Percentiles rank a stretch among this genome's conserved stretches.
Conservation (phyloP, 2,888 invertebrate species). For the Diadromus collaris region DNA sequence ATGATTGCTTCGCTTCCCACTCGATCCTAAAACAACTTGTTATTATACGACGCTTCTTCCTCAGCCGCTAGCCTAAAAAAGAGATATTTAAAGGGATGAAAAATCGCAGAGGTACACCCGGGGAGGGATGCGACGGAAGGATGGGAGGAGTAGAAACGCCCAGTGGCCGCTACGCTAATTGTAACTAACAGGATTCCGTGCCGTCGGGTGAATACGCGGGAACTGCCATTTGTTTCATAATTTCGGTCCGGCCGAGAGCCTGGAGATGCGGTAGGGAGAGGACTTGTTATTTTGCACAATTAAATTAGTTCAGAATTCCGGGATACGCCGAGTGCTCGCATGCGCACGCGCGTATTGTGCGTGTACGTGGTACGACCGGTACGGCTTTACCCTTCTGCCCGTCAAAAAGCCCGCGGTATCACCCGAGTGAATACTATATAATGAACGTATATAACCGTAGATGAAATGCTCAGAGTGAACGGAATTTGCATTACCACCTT, state of each 20-base stretch:
- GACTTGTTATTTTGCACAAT: constrained; percentile 61
- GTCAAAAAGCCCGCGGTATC: constrained; percentile 18
- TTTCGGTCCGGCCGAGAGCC: constrained; percentile 44
- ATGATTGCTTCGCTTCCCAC: too few relatives aligned
- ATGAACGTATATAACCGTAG: constrained; percentile 6
- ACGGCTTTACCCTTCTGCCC: not conserved
- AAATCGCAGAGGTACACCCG: too few relatives aligned
- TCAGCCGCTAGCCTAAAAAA: too few relatives aligned
- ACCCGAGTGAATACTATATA: constrained; percentile 22
- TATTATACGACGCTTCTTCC: too few relatives aligned
- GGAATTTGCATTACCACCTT: constrained; percentile 9
- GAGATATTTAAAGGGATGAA: too few relatives aligned
- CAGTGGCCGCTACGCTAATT: constrained; percentile 62
- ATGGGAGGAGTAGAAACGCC: constrained; percentile 45
- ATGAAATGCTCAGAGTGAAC: constrained; percentile 2
- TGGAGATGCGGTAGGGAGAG: not conserved
- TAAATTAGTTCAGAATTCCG: constrained; percentile 63
- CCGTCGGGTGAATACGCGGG: constrained; percentile 53
- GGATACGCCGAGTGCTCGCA: not conserved
- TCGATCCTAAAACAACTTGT: too few relatives aligned
- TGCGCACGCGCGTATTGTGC: not conserved
- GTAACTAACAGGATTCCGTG: constrained; percentile 57
- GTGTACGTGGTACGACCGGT: not conserved
- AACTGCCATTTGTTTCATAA: constrained; percentile 64
- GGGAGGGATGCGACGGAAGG: not conserved